Evolutionary conservation across 2,888 invertebrate species (phyloP).

Genomic region (Bombylius major): DNA sequence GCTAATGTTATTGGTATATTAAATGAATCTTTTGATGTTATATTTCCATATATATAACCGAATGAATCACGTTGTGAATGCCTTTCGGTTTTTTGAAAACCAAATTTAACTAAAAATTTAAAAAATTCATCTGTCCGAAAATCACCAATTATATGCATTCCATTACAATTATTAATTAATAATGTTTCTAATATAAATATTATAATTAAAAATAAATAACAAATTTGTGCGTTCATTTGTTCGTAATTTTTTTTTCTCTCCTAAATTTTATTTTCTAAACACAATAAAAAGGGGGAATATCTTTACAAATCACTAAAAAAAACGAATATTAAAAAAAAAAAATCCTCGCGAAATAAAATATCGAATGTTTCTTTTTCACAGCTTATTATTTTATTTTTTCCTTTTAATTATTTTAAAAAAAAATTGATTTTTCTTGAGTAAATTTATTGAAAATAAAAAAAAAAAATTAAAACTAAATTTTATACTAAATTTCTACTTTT

Average conservation of each 20-base stretch:
- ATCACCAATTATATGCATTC: constrained; percentile 49
- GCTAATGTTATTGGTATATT: constrained; percentile 65
- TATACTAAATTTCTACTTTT: too few relatives aligned
- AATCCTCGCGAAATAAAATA: too few relatives aligned
- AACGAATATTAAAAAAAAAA: too few relatives aligned
- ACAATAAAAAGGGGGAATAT: too few relatives aligned
- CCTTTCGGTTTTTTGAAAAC: constrained; percentile 89
- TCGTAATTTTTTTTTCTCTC: not conserved
- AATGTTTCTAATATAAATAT: constrained; percentile 8
- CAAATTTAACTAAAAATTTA: constrained; percentile 87
- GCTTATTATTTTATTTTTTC: too few relatives aligned
- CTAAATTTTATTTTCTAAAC: too few relatives aligned
- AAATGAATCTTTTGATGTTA: constrained; percentile 59
- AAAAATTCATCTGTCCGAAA: constrained; percentile 66
- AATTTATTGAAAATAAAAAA: too few relatives aligned
- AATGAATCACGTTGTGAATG: constrained; percentile 74
- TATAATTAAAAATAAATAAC: constrained; percentile 6
- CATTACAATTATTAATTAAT: constrained; percentile 8
- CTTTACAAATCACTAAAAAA: too few relatives aligned
- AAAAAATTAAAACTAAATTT: too few relatives aligned
- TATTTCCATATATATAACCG: constrained; percentile 93
- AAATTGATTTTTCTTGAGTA: too few relatives aligned
- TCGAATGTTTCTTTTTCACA: too few relatives aligned
- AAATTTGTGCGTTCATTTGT: constrained; percentile 9
- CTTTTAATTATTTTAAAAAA: too few relatives aligned